These are phyloP conservation scores for Florisuga fusca DNA, from an alignment of 2,797 vertebrate genomes.

Conservation along the genomic window DNA sequence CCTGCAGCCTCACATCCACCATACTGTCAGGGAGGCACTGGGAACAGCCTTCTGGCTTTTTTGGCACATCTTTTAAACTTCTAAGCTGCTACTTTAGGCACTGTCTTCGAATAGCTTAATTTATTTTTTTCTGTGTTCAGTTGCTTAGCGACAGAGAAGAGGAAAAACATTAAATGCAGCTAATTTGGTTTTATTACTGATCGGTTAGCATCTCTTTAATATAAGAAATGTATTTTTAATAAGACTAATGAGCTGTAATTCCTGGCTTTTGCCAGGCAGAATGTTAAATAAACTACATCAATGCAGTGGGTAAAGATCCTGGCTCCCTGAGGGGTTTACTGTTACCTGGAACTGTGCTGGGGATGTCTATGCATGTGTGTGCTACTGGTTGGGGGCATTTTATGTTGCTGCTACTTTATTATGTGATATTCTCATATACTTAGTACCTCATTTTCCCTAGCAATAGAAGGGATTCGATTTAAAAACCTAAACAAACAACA, in stretches of 20 bases:
- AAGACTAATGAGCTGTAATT: neutral
- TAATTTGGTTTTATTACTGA: conserved; percentile 55
- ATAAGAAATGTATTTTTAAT: conserved; percentile 44
- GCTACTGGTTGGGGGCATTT: neutral
- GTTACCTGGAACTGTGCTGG: neutral
- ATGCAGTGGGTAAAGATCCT: neutral
- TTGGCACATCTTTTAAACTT: conserved; percentile 52
- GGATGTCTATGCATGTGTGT: neutral
- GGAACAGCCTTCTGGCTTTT: conserved; percentile 25
- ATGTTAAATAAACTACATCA: neutral
- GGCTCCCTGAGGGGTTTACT: neutral
- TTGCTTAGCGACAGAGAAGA: conserved; percentile 73
- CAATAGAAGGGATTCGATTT: neutral
- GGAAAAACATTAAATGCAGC: conserved; percentile 48
- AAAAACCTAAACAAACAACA: neutral
- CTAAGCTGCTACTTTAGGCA: conserved; percentile 48
- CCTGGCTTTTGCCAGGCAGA: conserved; percentile 13
- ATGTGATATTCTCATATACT: neutral
- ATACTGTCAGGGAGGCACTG: neutral
- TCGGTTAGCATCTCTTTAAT: conserved; percentile 41
- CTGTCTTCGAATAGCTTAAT: conserved; percentile 65
- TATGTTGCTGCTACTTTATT: neutral
- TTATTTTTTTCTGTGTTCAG: conserved; percentile 66
- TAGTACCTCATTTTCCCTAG: neutral
- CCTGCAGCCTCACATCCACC: neutral